Evolutionary conservation across 2,113 vertebrate species (phyloP), one percentile per base, ranked within the genome.

Genomic region (Cygnus atratus): DNA sequence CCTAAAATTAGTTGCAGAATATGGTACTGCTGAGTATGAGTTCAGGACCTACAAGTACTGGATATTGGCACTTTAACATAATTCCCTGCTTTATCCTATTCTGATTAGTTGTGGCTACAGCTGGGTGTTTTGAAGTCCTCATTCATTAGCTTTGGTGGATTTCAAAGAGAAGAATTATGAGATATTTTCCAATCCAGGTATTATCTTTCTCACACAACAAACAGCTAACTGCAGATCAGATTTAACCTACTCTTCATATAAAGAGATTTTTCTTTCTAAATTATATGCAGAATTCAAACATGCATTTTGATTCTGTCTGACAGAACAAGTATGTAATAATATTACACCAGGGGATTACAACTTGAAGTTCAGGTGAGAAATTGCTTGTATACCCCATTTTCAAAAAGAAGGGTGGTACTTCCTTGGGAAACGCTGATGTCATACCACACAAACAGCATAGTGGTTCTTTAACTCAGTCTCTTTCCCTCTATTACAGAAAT

Each of bases 101-200:
- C 87, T 93, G 84, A 76, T 84, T 78, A 90, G 61, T 65, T 92
- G 84, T 93, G 90, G 77, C 78, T 96, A 85, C 92, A 95, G 83
- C 96, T 92, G 93, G 73, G 92, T 95, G 68, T 95, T 94, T 91
- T 94, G 84, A 96, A 96, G 87, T 90, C 82, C 85, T 93, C 46
- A 66, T 95, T 95, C 91, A 93, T 88, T 93, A 93, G 80, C 78
- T 96, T 74, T 31, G 9, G 14, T 28, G 35, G 50, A 28, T 18
- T 73, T 94, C 19, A 74, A 81, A 84, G 43, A 24, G 29, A 57
- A 63, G 59, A 93, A 88, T 50, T 68, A 62, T 1, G 43, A 62
- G 33, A 3, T 63, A 11, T 58, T 92, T 89, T 84, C 43, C 79
- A 84, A 43, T 21, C 79, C 74, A 66, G 57, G 48, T 92, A 90